Base-by-base conservation (phyloP, 1,140 invertebrate species). In the Frieseomelitta varia region DNA sequence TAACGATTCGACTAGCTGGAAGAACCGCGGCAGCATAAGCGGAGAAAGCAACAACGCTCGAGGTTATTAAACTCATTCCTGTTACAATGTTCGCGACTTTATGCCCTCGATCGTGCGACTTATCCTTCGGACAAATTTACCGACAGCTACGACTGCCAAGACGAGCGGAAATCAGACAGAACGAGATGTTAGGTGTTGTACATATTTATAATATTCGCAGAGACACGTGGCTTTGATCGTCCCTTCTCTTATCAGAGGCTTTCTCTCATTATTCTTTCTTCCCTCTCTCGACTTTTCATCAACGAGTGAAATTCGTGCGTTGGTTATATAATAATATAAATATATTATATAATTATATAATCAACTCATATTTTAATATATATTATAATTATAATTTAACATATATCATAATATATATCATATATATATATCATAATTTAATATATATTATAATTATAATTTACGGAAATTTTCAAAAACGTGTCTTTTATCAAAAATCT, bases 51-150 rank as follows among this genome's bases (percentile, higher is more conserved):
- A 47, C 73, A 53, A 39, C n/a, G 53, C 17, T n/a, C 73, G 73
- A 77, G 81, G 73, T 82, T 82, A 30, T 82, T 77, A 82, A 82
- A 82, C 81, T 68, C 73, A 12, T 51, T 58, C 53, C 21, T 53
- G 17, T 68, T 77, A 69, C 21, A 56, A 77, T 82, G 34, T 58
- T 47, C 51, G 61, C 34, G 12, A 77, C 51, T 76, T 76, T 69
- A 65, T 47, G 30, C 14, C 24, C 19, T 76, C 19, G 21, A 30
- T 27, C 3, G 21, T 34, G 39, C 34, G 56, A 53, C 11, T 34
- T 19, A 39, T 81, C 68, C 39, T 24, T 76, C 56, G n/a, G 19
- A 69, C n/a, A 82, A 68, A 77, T 47, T 53, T 11, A 51, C 24
- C 24, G 53, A 56, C 80, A 27, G 67, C 8, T 11, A 39, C 21